Percentiles rank a stretch among this genome's conserved stretches.
phyloP scores from a whole-genome alignment of 1,140 invertebrate genomes.

The Acromyrmex charruanus region DNA sequence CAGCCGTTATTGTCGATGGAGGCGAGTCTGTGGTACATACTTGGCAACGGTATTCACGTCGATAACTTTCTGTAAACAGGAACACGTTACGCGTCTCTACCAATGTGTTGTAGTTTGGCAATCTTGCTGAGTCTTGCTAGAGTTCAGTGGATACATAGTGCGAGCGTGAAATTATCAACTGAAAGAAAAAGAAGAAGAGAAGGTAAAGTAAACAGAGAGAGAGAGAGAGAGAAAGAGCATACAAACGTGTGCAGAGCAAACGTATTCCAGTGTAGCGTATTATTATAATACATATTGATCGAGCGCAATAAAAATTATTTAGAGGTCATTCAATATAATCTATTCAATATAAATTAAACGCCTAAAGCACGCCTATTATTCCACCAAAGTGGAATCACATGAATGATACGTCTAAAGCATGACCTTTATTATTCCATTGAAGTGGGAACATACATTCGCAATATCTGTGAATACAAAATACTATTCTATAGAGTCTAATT shows the following conservation, averaged over 20 bases:
- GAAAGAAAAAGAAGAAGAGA: not conserved
- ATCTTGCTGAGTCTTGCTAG: constrained; percentile 41
- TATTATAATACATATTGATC: not conserved
- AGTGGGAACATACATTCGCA: not conserved
- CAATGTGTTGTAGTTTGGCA: constrained; percentile 69
- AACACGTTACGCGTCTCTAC: constrained; percentile 70
- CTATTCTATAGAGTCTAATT: not conserved
- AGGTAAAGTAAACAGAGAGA: not conserved
- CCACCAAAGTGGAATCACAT: no score
- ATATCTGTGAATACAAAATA: not conserved
- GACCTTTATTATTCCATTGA: no score
- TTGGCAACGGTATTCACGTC: constrained; percentile 67
- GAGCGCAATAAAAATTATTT: not conserved
- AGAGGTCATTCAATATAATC: not conserved
- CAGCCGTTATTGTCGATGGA: constrained; percentile 35
- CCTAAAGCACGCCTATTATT: not conserved
- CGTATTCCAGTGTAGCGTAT: not conserved
- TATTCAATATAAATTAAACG: not conserved
- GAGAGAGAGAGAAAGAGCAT: not conserved
- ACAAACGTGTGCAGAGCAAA: not conserved
- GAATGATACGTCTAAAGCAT: not conserved
- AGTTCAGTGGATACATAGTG: constrained; percentile 49
- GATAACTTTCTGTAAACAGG: constrained; percentile 74
- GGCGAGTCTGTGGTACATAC: constrained; percentile 55
- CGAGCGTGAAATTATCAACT: constrained; percentile 58